Evolutionary conservation across 2,888 invertebrate genomes (phyloP).

Genomic region (Stenodema calcarata): DNA sequence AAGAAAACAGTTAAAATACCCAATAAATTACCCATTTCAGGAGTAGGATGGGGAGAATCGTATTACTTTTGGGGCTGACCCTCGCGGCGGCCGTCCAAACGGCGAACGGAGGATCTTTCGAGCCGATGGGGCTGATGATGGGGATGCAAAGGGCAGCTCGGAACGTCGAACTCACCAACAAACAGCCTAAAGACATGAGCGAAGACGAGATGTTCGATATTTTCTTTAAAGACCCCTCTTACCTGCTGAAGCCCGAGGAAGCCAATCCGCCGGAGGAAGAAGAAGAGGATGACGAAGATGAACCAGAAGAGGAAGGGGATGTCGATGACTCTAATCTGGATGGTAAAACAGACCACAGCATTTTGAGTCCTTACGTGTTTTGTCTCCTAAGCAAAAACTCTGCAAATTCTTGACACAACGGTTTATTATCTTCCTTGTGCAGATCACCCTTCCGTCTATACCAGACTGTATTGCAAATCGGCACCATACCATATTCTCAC

Average conservation of each 20-base stretch:
- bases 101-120: neutral
- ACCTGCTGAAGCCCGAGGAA: slow-evolving; percentile 21
- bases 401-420: too few relatives aligned
- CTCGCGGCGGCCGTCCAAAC: neutral
- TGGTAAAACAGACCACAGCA: neutral
- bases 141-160: neutral
- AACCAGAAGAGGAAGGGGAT: neutral
- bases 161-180: neutral
- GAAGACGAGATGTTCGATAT: neutral
- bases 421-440: too few relatives aligned
- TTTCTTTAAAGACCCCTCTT: neutral
- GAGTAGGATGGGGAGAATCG: neutral
- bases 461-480: too few relatives aligned
- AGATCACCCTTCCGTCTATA: too few relatives aligned
- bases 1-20: too few relatives aligned
- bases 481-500: too few relatives aligned
- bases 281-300: neutral
- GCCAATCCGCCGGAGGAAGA: neutral
- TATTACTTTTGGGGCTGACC: neutral
- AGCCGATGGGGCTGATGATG: neutral
- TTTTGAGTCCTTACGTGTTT: too few relatives aligned
- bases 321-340: neutral
- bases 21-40: neutral
- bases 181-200: neutral
- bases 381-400: too few relatives aligned